Evolutionary conservation across 2,888 invertebrate genomes (phyloP).

Genomic region (Theretra japonica): DNA sequence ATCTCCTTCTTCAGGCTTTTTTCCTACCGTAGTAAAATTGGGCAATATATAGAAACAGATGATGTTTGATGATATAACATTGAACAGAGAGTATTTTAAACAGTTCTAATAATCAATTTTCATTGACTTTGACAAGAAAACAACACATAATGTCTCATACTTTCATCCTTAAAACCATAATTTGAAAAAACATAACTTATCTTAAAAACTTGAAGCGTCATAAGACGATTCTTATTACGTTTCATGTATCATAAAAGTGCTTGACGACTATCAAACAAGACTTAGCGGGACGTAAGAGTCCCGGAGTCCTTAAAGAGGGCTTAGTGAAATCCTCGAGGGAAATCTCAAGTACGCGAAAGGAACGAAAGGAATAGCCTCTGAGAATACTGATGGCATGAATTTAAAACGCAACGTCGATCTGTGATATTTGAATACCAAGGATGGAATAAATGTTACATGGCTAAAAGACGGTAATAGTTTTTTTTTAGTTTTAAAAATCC

Average conservation of each 20-base stretch:
- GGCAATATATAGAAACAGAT: too few species aligned
- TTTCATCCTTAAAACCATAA: too few species aligned
- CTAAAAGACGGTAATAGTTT: neutral
- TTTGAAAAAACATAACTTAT: too few species aligned
- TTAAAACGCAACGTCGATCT: conserved; percentile 35
- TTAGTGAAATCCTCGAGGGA: conserved; percentile 47
- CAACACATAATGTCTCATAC: too few species aligned
- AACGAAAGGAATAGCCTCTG: conserved; percentile 42
- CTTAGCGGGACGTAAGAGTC: neutral
- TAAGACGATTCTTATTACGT: neutral
- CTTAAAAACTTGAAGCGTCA: neutral
- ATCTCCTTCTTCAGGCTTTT: too few species aligned
- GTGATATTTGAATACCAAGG: neutral
- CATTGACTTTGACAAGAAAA: too few species aligned
- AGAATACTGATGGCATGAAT: conserved; percentile 44
- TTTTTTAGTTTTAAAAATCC: neutral
- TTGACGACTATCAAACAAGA: neutral
- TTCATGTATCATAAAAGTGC: neutral
- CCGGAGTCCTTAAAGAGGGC: conserved; percentile 37
- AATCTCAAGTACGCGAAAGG: conserved; percentile 47
- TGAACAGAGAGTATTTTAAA: too few species aligned
- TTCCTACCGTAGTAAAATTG: too few species aligned
- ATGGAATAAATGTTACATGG: neutral
- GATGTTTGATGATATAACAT: too few species aligned
- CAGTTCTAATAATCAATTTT: too few species aligned